These are phyloP conservation scores for Cranoglanis bouderius DNA, from an alignment of 2,113 vertebrate species.

Conservation along the genomic window DNA sequence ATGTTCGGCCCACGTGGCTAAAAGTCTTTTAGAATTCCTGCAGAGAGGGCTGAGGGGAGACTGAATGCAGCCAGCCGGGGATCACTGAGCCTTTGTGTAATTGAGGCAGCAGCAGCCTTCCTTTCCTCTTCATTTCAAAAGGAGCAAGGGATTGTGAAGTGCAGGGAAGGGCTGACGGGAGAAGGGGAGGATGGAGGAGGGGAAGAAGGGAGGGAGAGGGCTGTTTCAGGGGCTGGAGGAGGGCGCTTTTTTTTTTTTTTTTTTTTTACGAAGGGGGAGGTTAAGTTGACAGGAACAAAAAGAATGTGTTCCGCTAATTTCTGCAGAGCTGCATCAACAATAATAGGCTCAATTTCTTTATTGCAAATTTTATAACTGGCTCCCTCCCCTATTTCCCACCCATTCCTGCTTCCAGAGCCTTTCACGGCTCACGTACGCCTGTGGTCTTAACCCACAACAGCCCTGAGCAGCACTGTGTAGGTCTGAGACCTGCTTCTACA, in stretches of 20 bases:
- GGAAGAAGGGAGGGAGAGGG: constrained; percentile 74
- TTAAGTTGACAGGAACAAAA: constrained; percentile 87
- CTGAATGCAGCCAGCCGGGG: constrained; percentile 99
- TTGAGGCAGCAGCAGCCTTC: constrained; percentile 96
- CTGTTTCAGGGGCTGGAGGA: constrained; percentile 72
- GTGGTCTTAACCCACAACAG: constrained; percentile 74
- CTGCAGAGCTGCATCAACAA: constrained; percentile 82
- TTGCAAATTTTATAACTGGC: constrained; percentile 77
- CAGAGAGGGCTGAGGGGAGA: constrained; percentile 98
- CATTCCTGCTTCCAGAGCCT: constrained; percentile 71
- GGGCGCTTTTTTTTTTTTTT: constrained; percentile 67
- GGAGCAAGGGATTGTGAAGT: constrained; percentile 81
- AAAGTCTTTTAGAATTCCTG: constrained; percentile 99
- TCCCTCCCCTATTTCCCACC: constrained; percentile 74
- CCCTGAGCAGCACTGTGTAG: constrained; percentile 61
- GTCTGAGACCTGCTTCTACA: constrained; percentile 67
- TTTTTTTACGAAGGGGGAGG: constrained; percentile 82
- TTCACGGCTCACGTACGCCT: constrained; percentile 73
- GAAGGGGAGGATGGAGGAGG: constrained; percentile 57
- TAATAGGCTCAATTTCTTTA: constrained; percentile 87
- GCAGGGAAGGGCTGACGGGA: constrained; percentile 76
- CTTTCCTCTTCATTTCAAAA: constrained; percentile 71
- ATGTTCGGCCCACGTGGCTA: constrained; percentile 85
- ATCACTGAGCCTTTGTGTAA: constrained; percentile 99
- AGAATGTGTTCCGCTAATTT: constrained; percentile 88